Conservation (phyloP, 2,888 invertebrate genomes). For the Drosophila paranaensis region DNA sequence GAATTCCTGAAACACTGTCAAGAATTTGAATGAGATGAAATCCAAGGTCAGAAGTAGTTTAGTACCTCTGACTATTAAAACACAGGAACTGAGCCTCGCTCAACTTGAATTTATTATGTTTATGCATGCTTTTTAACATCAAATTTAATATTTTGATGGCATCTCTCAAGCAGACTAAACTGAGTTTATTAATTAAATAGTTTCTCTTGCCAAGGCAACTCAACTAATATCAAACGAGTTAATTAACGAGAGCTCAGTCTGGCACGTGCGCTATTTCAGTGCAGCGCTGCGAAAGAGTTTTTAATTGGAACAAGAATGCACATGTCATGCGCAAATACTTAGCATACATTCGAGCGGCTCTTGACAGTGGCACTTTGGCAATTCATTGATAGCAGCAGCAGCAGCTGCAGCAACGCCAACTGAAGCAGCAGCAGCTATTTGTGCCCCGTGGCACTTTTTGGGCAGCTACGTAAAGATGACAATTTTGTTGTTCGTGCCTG, state of each 20-base stretch:
- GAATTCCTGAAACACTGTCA: background rate
- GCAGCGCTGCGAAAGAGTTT: background rate
- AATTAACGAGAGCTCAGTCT: background rate
- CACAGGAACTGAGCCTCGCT: background rate
- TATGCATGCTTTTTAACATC: background rate
- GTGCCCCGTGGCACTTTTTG: slow-evolving; percentile 33
- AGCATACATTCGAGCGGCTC: slow-evolving; percentile 49
- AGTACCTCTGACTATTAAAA: background rate
- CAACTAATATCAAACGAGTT: background rate
- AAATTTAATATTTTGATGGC: no score
- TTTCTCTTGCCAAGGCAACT: background rate
- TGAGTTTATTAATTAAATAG: background rate
- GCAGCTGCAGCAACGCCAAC: slow-evolving; percentile 9
- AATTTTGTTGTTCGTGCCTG: slow-evolving; percentile 48
- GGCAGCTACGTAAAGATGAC: slow-evolving; percentile 36
- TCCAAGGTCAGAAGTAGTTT: background rate
- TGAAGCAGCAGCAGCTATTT: slow-evolving; percentile 30
- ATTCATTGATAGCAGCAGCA: slow-evolving; percentile 35
- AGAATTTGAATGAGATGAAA: background rate
- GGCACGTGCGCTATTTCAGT: background rate
- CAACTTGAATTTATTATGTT: background rate
- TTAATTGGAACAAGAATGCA: slow-evolving; percentile 23
- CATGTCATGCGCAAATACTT: slow-evolving; percentile 33
- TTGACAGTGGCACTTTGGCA: slow-evolving; percentile 43
- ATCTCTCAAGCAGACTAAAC: background rate